These are phyloP conservation scores for Lates calcarifer DNA, from an alignment of 2,113 vertebrate genomes.

Conservation along the genomic window DNA sequence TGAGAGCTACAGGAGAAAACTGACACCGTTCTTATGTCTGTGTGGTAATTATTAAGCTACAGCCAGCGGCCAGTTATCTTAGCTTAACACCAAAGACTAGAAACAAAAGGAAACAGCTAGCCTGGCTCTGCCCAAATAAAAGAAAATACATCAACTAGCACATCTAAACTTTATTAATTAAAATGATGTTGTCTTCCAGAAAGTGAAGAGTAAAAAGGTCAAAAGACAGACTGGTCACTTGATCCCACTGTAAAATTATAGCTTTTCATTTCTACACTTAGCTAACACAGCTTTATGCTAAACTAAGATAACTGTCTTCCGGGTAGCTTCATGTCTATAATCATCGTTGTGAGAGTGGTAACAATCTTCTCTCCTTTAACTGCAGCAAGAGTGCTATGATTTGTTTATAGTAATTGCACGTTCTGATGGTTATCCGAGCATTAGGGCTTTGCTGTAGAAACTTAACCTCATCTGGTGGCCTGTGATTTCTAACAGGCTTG, in stretches of 20 bases:
- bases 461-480: constrained; percentile 9
- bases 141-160: neutral
- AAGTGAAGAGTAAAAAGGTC: no score
- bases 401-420: neutral
- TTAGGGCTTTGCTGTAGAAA: neutral
- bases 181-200: neutral
- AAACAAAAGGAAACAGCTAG: neutral
- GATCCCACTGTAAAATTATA: neutral
- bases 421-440: neutral
- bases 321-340: neutral
- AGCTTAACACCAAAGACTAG: neutral
- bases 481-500: constrained; percentile 44
- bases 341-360: neutral
- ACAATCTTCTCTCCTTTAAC: neutral
- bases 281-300: neutral
- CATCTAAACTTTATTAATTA: neutral
- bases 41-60: neutral
- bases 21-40: neutral
- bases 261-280: neutral
- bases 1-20: neutral
- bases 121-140: neutral
- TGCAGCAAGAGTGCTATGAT: neutral
- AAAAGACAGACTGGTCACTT: no score
- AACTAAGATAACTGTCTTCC: neutral
- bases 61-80: neutral